Evolutionary conservation across 2,797 vertebrate species (phyloP).

Genomic region (Falco concolor): DNA sequence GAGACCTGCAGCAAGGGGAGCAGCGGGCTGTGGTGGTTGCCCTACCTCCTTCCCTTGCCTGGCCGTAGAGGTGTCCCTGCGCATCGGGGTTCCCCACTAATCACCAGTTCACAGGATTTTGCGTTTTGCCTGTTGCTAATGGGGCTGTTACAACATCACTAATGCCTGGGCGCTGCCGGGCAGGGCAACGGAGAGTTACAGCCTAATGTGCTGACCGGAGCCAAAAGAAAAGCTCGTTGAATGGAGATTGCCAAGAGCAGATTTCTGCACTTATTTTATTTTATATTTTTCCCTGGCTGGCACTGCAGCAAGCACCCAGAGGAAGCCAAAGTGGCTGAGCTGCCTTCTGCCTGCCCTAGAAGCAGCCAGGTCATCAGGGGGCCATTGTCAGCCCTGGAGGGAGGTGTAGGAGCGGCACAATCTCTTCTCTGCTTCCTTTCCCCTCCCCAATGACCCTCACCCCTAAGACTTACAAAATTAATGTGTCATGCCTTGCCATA

Average conservation of each 20-base stretch:
- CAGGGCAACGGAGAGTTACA: background rate
- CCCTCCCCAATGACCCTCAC: fast-evolving
- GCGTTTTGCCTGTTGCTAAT: background rate
- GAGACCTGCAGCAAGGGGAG: background rate
- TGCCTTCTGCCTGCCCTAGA: background rate
- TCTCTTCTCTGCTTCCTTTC: background rate
- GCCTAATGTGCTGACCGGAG: background rate
- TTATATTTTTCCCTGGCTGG: background rate
- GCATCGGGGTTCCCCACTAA: background rate
- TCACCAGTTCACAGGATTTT: background rate
- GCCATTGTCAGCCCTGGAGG: background rate
- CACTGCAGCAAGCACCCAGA: background rate
- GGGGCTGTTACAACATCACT: slow-evolving; percentile 6
- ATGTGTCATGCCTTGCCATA: fast-evolving
- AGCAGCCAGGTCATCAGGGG: background rate
- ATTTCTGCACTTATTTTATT: background rate
- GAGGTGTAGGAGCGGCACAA: background rate
- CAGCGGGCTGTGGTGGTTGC: background rate
- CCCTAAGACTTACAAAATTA: background rate
- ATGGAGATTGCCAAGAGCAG: background rate
- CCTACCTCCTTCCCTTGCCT: no score
- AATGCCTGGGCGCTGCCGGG: background rate
- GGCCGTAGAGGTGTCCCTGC: fast-evolving
- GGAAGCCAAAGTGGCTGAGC: background rate
- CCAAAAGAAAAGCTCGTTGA: background rate